A percentile compares a stretch with the other conserved stretches of the same genome.
Conservation (phyloP, 1,140 invertebrate genomes). For the Calycopis cecrops region DNA sequence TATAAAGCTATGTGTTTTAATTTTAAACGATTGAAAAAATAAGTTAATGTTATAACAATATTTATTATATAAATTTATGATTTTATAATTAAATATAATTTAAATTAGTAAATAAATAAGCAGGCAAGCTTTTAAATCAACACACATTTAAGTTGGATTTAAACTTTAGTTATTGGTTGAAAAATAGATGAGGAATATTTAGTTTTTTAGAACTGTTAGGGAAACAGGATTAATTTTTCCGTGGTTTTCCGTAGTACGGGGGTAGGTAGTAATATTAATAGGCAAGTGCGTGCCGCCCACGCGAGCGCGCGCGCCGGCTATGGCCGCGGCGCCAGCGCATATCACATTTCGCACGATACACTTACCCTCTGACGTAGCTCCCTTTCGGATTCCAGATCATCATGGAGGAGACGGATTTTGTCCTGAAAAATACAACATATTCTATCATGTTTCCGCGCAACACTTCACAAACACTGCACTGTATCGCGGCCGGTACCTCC, state of each 20-base stretch:
- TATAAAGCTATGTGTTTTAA: no score
- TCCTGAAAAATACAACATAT: conserved; percentile 84
- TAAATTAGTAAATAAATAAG: no score
- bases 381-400: conserved; percentile 97
- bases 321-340: conserved; percentile 48
- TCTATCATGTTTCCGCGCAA: conserved; percentile 59
- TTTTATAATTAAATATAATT: no score
- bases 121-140: no score
- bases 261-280: conserved; percentile 58
- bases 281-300: conserved; percentile 53
- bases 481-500: conserved; percentile 83
- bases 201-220: no score
- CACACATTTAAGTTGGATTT: no score
- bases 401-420: conserved; percentile 97
- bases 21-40: no score
- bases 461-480: conserved; percentile 71
- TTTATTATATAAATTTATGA: no score
- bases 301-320: conserved; percentile 62
- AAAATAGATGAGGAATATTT: no score
- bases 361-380: conserved; percentile 97
- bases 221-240: no score
- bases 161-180: no score
- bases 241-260: conserved; percentile 19
- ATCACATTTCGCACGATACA: conserved; percentile 62
- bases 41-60: no score